Percentiles rank a stretch among this genome's conserved stretches.
These are phyloP conservation scores for Excalfactoria chinensis DNA, from an alignment of 2,113 vertebrate genomes.

Conservation along the genomic window DNA sequence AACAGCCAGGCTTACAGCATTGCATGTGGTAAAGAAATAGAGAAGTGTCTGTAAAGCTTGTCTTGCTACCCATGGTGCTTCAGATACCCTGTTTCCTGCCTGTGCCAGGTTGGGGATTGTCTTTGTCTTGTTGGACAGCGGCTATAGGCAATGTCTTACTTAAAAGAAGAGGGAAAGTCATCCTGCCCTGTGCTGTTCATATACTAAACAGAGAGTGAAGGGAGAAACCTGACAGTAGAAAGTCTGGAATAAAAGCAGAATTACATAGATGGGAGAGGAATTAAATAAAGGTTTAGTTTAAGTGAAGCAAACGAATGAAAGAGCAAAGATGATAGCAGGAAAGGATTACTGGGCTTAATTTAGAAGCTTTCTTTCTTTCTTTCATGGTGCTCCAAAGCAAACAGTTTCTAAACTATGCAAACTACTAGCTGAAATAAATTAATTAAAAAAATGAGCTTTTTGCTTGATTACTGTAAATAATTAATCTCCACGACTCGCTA, in stretches of 20 bases:
- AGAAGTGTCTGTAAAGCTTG: neutral
- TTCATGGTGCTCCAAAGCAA: neutral
- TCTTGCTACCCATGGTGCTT: fast-evolving
- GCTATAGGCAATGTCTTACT: neutral
- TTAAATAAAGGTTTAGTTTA: neutral
- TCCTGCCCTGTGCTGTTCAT: neutral
- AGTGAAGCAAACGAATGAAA: neutral
- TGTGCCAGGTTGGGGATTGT: neutral
- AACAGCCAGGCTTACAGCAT: neutral
- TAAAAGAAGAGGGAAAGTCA: neutral
- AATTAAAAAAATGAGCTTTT: constrained; percentile 16
- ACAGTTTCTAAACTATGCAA: neutral
- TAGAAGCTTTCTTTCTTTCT: neutral
- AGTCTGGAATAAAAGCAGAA: neutral
- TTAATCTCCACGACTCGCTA: neutral
- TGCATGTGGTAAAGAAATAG: neutral
- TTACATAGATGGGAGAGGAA: neutral
- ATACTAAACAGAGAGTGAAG: neutral
- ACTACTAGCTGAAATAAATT: neutral
- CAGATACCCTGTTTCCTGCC: neutral
- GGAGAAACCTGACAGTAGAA: neutral
- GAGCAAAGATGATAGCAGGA: neutral
- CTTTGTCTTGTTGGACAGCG: neutral
- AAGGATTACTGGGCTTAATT: neutral
- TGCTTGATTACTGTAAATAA: constrained; percentile 7